A percentile compares a stretch with the other conserved stretches of the same genome.
Conservation (phyloP, 2,113 vertebrate genomes). For the Bujurquina vittata region DNA sequence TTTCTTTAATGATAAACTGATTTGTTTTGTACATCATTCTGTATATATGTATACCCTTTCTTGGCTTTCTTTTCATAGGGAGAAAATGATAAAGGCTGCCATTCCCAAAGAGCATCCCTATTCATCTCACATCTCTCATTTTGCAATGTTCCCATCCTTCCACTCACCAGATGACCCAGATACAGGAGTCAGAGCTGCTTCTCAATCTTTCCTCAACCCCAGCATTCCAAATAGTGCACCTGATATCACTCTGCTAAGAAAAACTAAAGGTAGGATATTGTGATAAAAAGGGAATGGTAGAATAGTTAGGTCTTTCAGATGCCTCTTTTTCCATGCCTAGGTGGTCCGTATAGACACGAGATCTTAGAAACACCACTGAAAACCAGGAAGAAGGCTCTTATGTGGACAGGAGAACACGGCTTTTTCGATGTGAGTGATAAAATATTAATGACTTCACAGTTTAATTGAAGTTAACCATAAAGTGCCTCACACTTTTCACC, state of each 20-base stretch:
- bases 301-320: not conserved
- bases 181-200: constrained; percentile 52
- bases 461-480: not conserved
- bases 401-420: constrained; percentile 73
- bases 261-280: constrained; percentile 77
- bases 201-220: constrained; percentile 64
- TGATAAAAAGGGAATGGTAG: not conserved
- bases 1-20: not conserved
- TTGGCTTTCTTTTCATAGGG: constrained; percentile 49
- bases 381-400: constrained; percentile 69
- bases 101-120: constrained; percentile 80
- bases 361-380: constrained; percentile 63
- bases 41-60: not conserved
- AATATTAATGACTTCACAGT: not conserved
- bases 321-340: constrained; percentile 53
- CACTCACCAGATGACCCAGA: constrained; percentile 67
- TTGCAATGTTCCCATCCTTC: constrained; percentile 80
- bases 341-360: constrained; percentile 81
- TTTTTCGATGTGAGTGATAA: constrained; percentile 77
- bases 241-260: constrained; percentile 69
- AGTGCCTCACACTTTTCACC: not conserved
- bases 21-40: not conserved
- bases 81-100: constrained; percentile 66
- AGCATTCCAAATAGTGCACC: constrained; percentile 67
- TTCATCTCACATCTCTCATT: constrained; percentile 81